phyloP scores from a whole-genome alignment of 1,140 invertebrate species.

The Cyclina sinensis region DNA sequence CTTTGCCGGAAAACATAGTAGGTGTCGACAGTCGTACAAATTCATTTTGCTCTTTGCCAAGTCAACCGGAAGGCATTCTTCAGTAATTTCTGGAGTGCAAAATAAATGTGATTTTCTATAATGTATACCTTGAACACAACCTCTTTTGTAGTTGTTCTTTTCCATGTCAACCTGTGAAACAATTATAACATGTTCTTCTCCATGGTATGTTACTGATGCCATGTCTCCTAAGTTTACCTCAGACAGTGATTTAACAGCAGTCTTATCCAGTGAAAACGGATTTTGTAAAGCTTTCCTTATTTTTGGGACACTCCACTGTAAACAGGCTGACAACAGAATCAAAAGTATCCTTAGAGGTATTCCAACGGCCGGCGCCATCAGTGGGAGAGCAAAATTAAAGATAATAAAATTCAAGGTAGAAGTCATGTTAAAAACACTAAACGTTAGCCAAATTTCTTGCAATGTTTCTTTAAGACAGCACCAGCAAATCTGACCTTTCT shows the following conservation, averaged over 20 bases:
- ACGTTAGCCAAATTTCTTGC: constrained; percentile 26
- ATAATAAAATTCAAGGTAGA: neutral
- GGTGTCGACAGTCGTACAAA: neutral
- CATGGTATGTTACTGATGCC: neutral
- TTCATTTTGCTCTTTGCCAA: neutral
- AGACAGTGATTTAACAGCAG: neutral
- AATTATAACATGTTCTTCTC: neutral
- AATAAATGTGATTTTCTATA: neutral
- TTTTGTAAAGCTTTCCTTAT: neutral
- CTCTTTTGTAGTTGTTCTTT: neutral
- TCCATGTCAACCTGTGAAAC: neutral
- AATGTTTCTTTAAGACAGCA: constrained; percentile 38
- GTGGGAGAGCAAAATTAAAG: neutral
- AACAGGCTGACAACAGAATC: neutral
- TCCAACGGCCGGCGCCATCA: constrained; percentile 13
- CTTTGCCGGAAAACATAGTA: neutral
- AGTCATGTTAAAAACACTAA: constrained; percentile 22
- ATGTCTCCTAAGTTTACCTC: neutral
- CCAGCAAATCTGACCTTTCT: constrained; percentile 1
- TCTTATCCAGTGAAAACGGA: neutral
- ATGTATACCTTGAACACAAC: neutral
- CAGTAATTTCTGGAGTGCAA: neutral
- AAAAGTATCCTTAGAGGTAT: constrained; percentile 13
- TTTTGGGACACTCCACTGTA: constrained; percentile 10
- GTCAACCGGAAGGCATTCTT: neutral